Conservation (phyloP, 2,797 vertebrate genomes). For the Hydrophis major region DNA sequence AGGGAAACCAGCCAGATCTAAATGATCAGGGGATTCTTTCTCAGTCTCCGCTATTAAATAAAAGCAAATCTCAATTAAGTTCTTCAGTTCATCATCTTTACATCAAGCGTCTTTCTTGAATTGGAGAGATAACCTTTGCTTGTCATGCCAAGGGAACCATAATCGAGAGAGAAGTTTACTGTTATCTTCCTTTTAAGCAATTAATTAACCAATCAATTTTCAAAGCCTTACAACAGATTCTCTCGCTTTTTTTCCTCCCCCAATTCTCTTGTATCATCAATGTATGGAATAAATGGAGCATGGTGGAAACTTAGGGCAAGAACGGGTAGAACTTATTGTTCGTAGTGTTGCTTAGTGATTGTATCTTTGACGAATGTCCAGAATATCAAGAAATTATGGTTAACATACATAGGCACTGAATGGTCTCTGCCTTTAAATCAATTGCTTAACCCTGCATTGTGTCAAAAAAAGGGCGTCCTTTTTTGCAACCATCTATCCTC, state of each 20-base stretch:
- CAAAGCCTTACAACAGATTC: not conserved
- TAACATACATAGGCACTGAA: not conserved
- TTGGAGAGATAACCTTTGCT: not conserved
- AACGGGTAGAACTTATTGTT: not conserved
- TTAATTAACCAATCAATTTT: not conserved
- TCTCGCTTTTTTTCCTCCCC: not conserved
- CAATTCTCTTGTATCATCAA: not conserved
- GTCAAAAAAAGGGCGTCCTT: not conserved
- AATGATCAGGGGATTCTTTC: conserved; percentile 82
- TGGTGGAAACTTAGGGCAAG: not conserved
- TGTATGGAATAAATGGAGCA: not conserved
- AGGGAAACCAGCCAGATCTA: conserved; percentile 86
- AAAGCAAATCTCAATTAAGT: conserved; percentile 38
- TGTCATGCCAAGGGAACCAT: not conserved
- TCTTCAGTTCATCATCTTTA: not conserved
- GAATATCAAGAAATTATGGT: not conserved
- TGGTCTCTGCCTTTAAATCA: not conserved
- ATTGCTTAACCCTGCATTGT: too few species aligned
- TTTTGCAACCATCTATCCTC: not conserved
- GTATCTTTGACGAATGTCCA: not conserved
- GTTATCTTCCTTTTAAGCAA: not conserved
- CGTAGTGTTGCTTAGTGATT: not conserved
- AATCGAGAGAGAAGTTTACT: not conserved
- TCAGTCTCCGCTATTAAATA: conserved; percentile 87
- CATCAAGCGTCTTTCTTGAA: not conserved